Percentiles rank a stretch among this genome's conserved stretches.
Conservation (phyloP, 2,888 invertebrate species). For the Leucophora obtusa region DNA sequence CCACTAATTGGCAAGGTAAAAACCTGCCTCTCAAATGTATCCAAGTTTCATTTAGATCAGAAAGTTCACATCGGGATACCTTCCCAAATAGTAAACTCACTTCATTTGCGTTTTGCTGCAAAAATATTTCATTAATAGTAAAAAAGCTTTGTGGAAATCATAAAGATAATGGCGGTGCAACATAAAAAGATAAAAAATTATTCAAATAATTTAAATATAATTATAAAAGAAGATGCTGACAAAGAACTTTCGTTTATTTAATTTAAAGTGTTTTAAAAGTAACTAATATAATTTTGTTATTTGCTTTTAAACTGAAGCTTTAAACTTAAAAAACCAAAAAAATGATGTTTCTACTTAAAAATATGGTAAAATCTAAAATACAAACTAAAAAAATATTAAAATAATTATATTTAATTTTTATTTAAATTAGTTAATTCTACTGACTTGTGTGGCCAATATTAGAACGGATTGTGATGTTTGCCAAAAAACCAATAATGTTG, state of each 20-base stretch:
- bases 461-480: slow-evolving; percentile 56
- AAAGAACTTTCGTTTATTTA: neutral
- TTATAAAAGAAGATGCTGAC: slow-evolving; percentile 7
- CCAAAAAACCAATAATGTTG: slow-evolving; percentile 56
- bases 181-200: slow-evolving; percentile 14
- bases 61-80: no score
- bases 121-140: neutral
- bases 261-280: slow-evolving; percentile 5
- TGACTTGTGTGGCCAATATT: neutral
- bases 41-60: no score
- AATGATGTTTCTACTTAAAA: neutral
- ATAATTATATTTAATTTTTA: neutral
- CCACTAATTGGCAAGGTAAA: no score
- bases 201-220: neutral
- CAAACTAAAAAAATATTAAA: neutral
- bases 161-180: slow-evolving; percentile 29
- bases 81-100: no score
- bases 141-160: slow-evolving; percentile 1
- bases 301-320: neutral
- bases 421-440: slow-evolving; percentile 1
- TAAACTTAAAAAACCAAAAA: neutral
- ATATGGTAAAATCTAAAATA: slow-evolving; percentile 15
- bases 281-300: neutral
- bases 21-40: neutral
- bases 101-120: neutral